Conservation (phyloP, 2,888 invertebrate species). For the Perithous albicinctus region DNA sequence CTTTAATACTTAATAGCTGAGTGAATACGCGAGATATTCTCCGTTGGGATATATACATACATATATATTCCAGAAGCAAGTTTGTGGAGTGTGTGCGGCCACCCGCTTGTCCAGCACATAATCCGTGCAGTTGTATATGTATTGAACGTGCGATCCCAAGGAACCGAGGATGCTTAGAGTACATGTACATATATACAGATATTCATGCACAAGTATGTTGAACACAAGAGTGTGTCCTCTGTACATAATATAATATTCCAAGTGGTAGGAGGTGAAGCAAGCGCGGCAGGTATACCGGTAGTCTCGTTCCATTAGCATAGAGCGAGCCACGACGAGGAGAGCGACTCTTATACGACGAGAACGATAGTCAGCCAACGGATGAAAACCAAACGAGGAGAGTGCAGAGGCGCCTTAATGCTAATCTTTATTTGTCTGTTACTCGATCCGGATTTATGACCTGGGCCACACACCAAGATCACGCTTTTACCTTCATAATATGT, state of each 20-base stretch:
- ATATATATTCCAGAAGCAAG: constrained; percentile 12
- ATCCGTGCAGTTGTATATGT: constrained; percentile 51
- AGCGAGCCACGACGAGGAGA: constrained; percentile 40
- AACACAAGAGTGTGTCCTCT: constrained; percentile 12
- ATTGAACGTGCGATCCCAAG: constrained; percentile 33
- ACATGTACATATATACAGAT: neutral
- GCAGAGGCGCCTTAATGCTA: constrained; percentile 60
- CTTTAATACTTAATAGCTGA: constrained; percentile 28
- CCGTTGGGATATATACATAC: constrained; percentile 10
- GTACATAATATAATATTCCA: constrained; percentile 60
- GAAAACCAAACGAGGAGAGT: constrained; percentile 31
- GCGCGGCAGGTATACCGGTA: constrained; percentile 44
- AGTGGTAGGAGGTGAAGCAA: constrained; percentile 43
- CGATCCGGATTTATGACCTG: constrained; percentile 65
- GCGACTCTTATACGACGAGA: constrained; percentile 7
- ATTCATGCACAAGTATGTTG: constrained; percentile 27
- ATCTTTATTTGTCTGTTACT: constrained; percentile 67
- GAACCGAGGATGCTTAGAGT: constrained; percentile 24
- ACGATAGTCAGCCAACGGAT: constrained; percentile 32
- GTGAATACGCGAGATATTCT: constrained; percentile 20
- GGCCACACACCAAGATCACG: constrained; percentile 63
- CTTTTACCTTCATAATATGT: constrained; percentile 31
- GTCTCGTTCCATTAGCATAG: constrained; percentile 67
- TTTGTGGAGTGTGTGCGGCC: neutral
- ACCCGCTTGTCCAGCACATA: constrained; percentile 14